Conservation (phyloP, 2,888 invertebrate species). For the Leptopilina drosophilae region DNA sequence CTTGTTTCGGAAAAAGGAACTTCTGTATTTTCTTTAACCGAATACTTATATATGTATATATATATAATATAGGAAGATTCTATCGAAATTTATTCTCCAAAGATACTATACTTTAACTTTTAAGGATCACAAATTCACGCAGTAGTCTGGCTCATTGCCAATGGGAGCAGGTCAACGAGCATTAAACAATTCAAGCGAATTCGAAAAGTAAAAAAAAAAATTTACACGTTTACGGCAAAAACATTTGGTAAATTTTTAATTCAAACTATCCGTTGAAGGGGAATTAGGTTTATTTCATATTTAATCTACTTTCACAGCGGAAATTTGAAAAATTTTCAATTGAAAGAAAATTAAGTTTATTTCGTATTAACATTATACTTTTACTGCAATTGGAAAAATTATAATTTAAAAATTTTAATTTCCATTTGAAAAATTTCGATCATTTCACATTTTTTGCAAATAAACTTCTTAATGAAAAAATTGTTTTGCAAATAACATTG, state of each 20-base stretch:
- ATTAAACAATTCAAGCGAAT: slow-evolving; percentile 26
- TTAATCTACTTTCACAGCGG: no score
- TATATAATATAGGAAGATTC: neutral
- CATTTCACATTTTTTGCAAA: no score
- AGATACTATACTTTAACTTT: neutral
- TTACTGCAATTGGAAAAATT: no score
- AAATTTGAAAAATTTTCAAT: no score
- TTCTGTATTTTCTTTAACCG: neutral
- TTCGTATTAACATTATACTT: no score
- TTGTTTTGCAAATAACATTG: no score
- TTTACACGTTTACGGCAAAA: neutral
- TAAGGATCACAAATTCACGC: slow-evolving; percentile 12
- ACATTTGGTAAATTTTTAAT: neutral
- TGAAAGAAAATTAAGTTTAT: no score
- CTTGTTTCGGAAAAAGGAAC: slow-evolving; percentile 38
- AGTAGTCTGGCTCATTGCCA: slow-evolving; percentile 21
- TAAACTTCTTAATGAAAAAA: no score
- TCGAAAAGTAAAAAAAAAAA: neutral
- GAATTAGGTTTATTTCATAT: no score
- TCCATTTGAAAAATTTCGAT: neutral
- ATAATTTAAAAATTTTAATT: no score
- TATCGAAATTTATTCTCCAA: slow-evolving; percentile 2
- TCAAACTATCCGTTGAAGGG: no score
- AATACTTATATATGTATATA: no score
- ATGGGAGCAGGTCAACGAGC: slow-evolving; percentile 5